Conservation (phyloP, 2,113 vertebrate genomes). For the Etia nguti region DNA sequence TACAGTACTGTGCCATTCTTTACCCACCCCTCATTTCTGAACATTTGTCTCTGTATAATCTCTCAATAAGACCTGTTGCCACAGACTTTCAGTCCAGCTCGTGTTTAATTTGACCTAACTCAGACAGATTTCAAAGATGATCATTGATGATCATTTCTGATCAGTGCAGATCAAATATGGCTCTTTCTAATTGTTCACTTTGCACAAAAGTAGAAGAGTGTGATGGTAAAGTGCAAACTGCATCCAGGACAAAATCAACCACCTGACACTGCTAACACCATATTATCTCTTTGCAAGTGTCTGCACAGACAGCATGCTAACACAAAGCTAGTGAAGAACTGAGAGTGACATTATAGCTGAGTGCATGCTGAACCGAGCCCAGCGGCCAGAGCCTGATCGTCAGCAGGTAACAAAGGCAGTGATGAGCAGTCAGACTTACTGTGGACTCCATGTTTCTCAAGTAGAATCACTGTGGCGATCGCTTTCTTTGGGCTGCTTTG, state of each 20-base stretch:
- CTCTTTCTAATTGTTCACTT: not conserved
- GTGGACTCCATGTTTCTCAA: not conserved
- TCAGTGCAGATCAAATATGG: not conserved
- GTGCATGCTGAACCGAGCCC: not conserved
- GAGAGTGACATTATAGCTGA: not conserved
- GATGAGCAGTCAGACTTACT: not conserved
- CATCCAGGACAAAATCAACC: not conserved
- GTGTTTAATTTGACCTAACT: not conserved
- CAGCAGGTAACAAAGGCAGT: too few relatives aligned
- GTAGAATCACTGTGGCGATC: not conserved
- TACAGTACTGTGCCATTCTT: not conserved
- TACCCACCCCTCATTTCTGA: not conserved
- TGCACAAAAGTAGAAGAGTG: not conserved
- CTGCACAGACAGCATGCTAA: not conserved
- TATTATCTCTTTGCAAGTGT: too few relatives aligned
- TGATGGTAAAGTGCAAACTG: not conserved
- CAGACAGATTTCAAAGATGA: not conserved
- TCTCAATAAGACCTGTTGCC: not conserved
- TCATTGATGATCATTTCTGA: not conserved
- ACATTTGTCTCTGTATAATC: not conserved
- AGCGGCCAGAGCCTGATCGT: not conserved
- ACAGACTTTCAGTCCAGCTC: too few relatives aligned
- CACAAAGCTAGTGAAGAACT: accelerated
- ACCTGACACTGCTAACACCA: too few relatives aligned
- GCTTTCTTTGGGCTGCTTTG: not conserved